Base-by-base conservation (phyloP, 2,797 vertebrate species). In the Labroides dimidiatus region DNA sequence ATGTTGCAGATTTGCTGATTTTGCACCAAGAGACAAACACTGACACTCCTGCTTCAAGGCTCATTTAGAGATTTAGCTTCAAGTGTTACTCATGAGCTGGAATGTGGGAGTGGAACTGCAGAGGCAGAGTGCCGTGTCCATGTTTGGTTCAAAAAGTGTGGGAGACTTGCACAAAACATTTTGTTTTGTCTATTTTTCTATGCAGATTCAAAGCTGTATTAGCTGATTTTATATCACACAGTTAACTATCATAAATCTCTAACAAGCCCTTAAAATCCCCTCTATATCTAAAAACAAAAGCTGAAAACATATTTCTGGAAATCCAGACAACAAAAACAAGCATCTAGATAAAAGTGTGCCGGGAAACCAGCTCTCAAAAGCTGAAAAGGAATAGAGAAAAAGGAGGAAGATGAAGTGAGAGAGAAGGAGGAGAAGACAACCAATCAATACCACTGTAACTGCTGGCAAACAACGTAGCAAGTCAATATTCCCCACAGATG, bases 401-500 rank as follows among this genome's bases (percentile, higher is more conserved):
- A 42, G 11, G 10, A 45, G 5, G 4, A 37, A 41, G 58, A 75
- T 36, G 24, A 36, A 48, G n/a, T 16, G 19, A 36, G 36, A 27
- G 21, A 0, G 0, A 49, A 36, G 64, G 13, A 56, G 16, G n/a
- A 5, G 17, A 41, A 36, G 58, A 21, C 33, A 42, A 49, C 3
- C 10, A 0, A 68, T 77, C 69, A 16, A 85, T 79, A 39, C 12
- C 56, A 43, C 49, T 76, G 57, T 19, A 39, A 50, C 58, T 68
- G 23, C 67, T 43, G 20, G 21, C 27, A 59, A 81, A 81, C 77
- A 70, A 69, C 56, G 71, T 64, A 61, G n/a, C 19, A 10, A 36
- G 65, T 73, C 76, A 45, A 79, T 77, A 56, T 64, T 53, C 3
- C 30, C 56, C 51, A 41, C 20, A 60, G 58, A 78, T 39, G n/a